Percentiles rank a stretch among this genome's conserved stretches.
These are phyloP conservation scores for Periophthalmus magnuspinnatus DNA, from an alignment of 2,797 vertebrate species.

Conservation along the genomic window DNA sequence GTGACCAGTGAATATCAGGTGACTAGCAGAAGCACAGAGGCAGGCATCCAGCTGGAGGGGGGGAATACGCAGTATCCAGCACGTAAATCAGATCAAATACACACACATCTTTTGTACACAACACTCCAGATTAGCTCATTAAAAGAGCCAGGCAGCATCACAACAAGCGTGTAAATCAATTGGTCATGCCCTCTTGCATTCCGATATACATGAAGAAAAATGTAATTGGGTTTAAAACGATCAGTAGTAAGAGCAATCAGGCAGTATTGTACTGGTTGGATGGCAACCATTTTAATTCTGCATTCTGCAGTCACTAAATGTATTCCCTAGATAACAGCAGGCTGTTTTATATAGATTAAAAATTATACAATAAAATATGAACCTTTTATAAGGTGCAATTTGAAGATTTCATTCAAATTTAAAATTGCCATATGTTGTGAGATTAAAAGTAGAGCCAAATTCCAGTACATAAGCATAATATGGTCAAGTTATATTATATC, in stretches of 20 bases:
- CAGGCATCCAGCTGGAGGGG: slow-evolving; percentile 18
- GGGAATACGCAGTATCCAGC: background rate
- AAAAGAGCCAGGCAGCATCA: slow-evolving; percentile 4
- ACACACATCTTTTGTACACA: background rate
- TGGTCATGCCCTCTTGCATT: slow-evolving; percentile 2
- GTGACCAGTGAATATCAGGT: slow-evolving; percentile 45
- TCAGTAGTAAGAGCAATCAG: background rate
- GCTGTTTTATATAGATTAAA: no score
- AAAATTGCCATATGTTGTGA: no score
- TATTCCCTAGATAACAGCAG: no score
- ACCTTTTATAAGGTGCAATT: no score
- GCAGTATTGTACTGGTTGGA: background rate
- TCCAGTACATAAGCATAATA: no score
- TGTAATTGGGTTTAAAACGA: background rate
- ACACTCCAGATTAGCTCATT: background rate
- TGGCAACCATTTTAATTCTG: no score
- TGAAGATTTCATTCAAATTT: no score
- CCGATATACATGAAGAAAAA: background rate
- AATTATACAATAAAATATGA: no score
- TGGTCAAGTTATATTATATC: no score
- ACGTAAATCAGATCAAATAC: background rate
- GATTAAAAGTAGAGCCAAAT: no score
- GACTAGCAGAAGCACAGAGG: slow-evolving; percentile 15
- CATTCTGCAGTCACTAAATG: no score
- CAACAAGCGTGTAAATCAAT: background rate